These are phyloP conservation scores for Opisthograptis luteolata DNA, from an alignment of 2,888 invertebrate species.

Conservation along the genomic window DNA sequence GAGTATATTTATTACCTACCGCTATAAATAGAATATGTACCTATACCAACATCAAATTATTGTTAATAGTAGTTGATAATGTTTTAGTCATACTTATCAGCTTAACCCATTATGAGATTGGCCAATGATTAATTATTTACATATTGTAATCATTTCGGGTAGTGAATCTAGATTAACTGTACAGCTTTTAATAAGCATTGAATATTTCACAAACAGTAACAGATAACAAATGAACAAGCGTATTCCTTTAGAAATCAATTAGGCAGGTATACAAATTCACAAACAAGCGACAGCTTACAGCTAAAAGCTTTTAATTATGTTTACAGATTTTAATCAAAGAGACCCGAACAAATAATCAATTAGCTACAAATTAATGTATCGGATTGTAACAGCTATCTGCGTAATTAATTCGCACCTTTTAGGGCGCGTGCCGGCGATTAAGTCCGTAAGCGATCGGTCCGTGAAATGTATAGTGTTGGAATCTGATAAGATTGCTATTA, in stretches of 20 bases:
- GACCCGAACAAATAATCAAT: constrained; percentile 59
- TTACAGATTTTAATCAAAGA: constrained; percentile 51
- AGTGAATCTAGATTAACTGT: neutral
- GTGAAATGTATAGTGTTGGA: constrained; percentile 64
- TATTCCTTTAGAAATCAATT: constrained; percentile 16
- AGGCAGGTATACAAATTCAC: constrained; percentile 8
- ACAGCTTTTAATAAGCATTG: constrained; percentile 7
- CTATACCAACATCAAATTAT: too few species aligned
- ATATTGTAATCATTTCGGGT: neutral
- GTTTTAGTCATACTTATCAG: neutral
- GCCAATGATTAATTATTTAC: constrained; percentile 2
- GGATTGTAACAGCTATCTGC: constrained; percentile 59
- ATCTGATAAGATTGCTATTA: constrained; percentile 75
- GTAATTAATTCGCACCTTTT: constrained; percentile 75
- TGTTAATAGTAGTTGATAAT: too few species aligned
- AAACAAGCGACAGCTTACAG: constrained; percentile 23
- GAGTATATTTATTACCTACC: too few species aligned
- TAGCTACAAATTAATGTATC: constrained; percentile 61
- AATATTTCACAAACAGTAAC: neutral
- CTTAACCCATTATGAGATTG: neutral
- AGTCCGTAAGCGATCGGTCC: constrained; percentile 55
- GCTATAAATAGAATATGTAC: too few species aligned
- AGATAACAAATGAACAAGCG: constrained; percentile 4
- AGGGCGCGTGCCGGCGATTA: constrained; percentile 57
- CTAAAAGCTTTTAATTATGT: constrained; percentile 23